Conservation (phyloP, 2,113 vertebrate species). For the Mirza zaza region DNA sequence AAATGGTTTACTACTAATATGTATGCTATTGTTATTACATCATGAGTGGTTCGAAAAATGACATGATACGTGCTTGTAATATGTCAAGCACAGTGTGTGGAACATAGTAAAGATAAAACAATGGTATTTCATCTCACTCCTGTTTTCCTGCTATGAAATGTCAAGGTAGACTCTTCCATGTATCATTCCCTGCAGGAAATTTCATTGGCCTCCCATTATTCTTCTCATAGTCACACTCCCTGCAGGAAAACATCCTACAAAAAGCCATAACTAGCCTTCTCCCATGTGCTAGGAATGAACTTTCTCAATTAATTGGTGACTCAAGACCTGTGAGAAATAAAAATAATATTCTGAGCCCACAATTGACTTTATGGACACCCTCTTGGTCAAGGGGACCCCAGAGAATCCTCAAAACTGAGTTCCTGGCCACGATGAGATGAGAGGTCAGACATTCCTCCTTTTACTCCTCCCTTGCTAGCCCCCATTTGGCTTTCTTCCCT, state of each 20-base stretch:
- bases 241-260: neutral
- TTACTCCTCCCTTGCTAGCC: no score
- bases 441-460: no score
- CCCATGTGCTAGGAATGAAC: neutral
- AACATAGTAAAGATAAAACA: neutral
- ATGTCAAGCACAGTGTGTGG: neutral
- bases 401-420: no score
- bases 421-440: no score
- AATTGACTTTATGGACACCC: no score
- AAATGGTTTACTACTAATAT: neutral
- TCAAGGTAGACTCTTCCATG: neutral
- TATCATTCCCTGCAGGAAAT: neutral
- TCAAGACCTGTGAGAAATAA: neutral
- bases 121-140: neutral
- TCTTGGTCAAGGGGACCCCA: no score
- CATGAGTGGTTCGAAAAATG: neutral
- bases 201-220: neutral
- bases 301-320: neutral
- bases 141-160: neutral
- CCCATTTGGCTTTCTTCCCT: no score
- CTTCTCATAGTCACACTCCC: neutral
- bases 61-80: neutral
- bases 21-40: neutral
- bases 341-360: no score
- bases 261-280: neutral